Conservation (phyloP, 1,140 invertebrate species). For the Leptestheria dahalacensis region DNA sequence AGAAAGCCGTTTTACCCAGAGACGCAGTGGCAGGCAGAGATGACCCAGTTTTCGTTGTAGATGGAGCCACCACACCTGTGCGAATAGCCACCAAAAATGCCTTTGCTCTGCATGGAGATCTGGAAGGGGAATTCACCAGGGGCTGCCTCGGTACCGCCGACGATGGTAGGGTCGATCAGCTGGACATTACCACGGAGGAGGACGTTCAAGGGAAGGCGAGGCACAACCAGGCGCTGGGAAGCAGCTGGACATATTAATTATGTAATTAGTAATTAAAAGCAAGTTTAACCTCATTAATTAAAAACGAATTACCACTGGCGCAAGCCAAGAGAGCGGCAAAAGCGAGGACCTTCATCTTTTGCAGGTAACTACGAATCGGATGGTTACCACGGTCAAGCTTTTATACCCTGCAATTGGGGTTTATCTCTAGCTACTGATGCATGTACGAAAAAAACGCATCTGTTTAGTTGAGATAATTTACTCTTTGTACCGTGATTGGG, state of each 20-base stretch:
- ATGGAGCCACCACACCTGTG: constrained; percentile 42
- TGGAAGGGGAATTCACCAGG: constrained; percentile 26
- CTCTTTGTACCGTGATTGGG: too few relatives aligned
- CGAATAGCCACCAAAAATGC: constrained; percentile 19
- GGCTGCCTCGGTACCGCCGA: constrained; percentile 35
- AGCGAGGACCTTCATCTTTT: constrained; percentile 11
- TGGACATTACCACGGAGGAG: constrained; percentile 13
- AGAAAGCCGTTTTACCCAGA: constrained; percentile 19
- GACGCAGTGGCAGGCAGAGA: constrained; percentile 39
- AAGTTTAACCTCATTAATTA: background rate
- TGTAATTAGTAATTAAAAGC: background rate
- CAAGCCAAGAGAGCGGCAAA: constrained; percentile 1
- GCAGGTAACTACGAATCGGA: too few relatives aligned
- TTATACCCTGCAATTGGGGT: too few relatives aligned
- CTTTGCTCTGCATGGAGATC: constrained; percentile 35
- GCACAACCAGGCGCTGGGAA: constrained; percentile 8
- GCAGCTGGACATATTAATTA: background rate
- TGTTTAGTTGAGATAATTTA: too few relatives aligned
- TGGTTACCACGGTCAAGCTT: too few relatives aligned
- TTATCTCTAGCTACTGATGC: too few relatives aligned
- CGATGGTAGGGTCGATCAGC: constrained; percentile 28
- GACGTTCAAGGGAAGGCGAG: constrained; percentile 14
- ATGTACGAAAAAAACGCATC: too few relatives aligned
- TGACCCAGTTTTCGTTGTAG: constrained; percentile 38
- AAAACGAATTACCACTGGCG: constrained; percentile 5